These are phyloP conservation scores for Indicator maculatus DNA, from an alignment of 2,113 vertebrate genomes.

Conservation along the genomic window DNA sequence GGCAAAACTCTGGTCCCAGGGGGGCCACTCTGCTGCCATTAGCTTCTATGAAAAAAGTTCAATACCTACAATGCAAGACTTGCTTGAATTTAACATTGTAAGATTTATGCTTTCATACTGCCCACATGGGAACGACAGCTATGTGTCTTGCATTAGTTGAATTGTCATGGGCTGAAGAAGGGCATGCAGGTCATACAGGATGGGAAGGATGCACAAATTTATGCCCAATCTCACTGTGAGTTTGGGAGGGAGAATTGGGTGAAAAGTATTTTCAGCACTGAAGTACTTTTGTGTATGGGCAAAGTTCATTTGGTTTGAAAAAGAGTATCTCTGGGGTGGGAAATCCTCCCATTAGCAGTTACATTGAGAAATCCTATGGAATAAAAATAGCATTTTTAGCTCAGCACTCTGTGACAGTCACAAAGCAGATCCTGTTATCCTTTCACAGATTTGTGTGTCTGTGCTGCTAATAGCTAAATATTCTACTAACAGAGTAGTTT, in stretches of 20 bases:
- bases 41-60: not conserved
- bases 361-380: not conserved
- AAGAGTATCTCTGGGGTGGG: not conserved
- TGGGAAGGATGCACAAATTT: not conserved
- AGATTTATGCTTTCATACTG: not conserved
- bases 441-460: not conserved
- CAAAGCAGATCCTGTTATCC: not conserved
- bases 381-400: not conserved
- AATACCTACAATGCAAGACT: not conserved
- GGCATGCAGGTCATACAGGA: fast-evolving
- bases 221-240: not conserved
- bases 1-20: not conserved
- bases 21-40: not conserved
- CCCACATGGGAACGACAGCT: fast-evolving
- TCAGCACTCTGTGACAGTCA: not conserved
- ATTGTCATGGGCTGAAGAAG: not conserved
- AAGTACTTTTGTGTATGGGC: not conserved
- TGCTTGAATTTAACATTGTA: not conserved
- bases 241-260: not conserved
- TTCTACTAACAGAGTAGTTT: not conserved
- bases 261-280: not conserved
- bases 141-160: not conserved
- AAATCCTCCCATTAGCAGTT: not conserved
- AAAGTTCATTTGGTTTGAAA: not conserved
- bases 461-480: not conserved